A percentile compares a stretch with the other conserved stretches of the same genome.
Evolutionary conservation across 2,113 vertebrate species (phyloP).

Genomic region (Corynorhinus townsendii): DNA sequence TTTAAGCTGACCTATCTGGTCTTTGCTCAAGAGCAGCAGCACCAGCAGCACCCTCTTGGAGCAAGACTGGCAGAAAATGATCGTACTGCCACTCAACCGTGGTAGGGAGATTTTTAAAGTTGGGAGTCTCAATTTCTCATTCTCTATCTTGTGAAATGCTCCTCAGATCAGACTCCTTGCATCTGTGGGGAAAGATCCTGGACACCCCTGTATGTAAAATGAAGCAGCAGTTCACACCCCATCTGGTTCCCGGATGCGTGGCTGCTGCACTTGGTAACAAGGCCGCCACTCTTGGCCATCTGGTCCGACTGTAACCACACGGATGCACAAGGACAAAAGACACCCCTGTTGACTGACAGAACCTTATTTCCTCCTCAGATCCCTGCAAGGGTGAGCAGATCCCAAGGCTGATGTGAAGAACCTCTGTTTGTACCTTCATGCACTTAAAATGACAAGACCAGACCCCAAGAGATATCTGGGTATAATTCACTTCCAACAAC

Average conservation of each 20-base stretch:
- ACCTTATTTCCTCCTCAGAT: neutral
- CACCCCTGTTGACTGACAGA: neutral
- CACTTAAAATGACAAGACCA: neutral
- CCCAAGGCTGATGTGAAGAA: neutral
- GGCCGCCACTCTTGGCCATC: neutral
- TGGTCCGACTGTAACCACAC: neutral
- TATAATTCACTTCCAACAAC: neutral
- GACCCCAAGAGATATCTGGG: neutral
- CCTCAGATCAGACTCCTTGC: neutral
- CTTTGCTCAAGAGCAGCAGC: neutral
- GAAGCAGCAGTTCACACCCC: neutral
- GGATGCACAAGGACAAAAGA: neutral
- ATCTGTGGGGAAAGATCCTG: neutral
- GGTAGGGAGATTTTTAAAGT: neutral
- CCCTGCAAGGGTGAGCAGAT: neutral
- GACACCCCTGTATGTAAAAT: neutral
- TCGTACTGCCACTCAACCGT: neutral
- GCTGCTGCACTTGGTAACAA: neutral
- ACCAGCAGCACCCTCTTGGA: neutral
- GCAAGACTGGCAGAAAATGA: neutral
- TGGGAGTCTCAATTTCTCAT: neutral
- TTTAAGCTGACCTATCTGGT: neutral
- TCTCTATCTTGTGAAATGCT: slow-evolving; percentile 26
- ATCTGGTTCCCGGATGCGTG: neutral
- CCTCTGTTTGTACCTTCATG: neutral